Percentiles rank a stretch among this genome's conserved stretches.
Conservation (phyloP, 1,140 invertebrate species). For the Thalassaphorura encarpata region DNA sequence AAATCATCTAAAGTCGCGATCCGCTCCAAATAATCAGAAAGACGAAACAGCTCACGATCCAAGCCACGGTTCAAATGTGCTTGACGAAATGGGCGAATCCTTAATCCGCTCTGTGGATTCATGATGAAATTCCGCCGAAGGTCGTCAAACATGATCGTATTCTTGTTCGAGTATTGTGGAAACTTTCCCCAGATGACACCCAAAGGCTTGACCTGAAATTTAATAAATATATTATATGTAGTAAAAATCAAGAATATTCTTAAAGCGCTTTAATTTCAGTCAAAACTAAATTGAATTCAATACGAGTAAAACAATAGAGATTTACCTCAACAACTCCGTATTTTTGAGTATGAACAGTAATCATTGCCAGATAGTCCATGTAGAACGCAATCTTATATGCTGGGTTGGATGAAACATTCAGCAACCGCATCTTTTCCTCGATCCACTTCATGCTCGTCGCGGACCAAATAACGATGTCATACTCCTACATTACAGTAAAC, state of each 20-base stretch:
- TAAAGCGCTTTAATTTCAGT: constrained; percentile 6
- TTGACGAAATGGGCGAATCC: constrained; percentile 64
- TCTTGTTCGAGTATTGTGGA: constrained; percentile 71
- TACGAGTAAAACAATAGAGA: constrained; percentile 14
- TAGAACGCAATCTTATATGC: constrained; percentile 90
- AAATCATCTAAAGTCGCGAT: constrained; percentile 79
- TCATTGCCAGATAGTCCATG: constrained; percentile 86
- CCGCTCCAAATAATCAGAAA: constrained; percentile 73
- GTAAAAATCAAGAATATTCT: too few relatives aligned
- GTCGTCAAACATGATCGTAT: constrained; percentile 98
- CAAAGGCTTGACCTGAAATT: constrained; percentile 78
- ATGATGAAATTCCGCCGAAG: constrained; percentile 95
- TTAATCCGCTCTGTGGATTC: constrained; percentile 81
- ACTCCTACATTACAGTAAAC: constrained; percentile 42
- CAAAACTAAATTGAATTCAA: not conserved
- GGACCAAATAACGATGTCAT: constrained; percentile 86
- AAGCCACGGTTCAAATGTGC: constrained; percentile 75
- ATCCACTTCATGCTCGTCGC: constrained; percentile 98
- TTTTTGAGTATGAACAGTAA: constrained; percentile 77
- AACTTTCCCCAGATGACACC: constrained; percentile 96
- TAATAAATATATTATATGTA: too few relatives aligned
- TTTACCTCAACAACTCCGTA: constrained; percentile 80
- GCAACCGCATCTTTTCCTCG: constrained; percentile 88
- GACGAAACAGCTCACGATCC: constrained; percentile 71
- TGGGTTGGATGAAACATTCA: constrained; percentile 70